A percentile compares a stretch with the other conserved stretches of the same genome.
Conservation (phyloP, 2,113 vertebrate species). For the Riparia riparia region DNA sequence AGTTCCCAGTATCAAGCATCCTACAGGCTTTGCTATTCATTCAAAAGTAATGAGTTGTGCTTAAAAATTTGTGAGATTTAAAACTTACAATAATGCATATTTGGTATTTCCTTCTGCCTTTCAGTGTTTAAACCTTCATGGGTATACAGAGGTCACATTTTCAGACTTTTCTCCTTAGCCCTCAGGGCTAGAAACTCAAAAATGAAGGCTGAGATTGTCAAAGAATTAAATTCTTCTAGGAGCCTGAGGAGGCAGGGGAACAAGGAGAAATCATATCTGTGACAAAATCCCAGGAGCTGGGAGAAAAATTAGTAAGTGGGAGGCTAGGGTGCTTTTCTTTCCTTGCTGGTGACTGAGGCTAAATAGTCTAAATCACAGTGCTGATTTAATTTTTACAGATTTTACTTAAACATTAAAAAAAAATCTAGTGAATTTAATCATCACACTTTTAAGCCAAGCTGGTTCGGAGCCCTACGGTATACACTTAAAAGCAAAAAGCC, state of each 20-base stretch:
- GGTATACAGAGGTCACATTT: constrained; percentile 29
- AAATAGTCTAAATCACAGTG: background rate
- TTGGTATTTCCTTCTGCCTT: constrained; percentile 27
- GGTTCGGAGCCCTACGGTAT: background rate
- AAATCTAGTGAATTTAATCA: background rate
- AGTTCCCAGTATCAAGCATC: background rate
- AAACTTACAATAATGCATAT: background rate
- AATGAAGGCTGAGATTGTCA: constrained; percentile 26
- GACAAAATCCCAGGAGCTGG: background rate
- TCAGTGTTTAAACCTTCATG: background rate
- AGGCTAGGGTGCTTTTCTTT: background rate
- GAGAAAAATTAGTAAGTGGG: background rate
- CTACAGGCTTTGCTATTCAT: background rate
- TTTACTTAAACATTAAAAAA: background rate
- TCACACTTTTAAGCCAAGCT: background rate
- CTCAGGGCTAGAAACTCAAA: constrained; percentile 31
- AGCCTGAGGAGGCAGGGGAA: background rate
- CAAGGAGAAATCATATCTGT: background rate
- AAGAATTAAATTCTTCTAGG: constrained; percentile 27
- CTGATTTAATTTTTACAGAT: background rate
- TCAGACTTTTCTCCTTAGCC: background rate
- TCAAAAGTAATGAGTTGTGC: background rate
- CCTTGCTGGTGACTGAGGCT: background rate
- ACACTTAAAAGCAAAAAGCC: background rate
- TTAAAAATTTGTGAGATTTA: background rate